These are phyloP conservation scores for Nerophis ophidion DNA, from an alignment of 2,113 vertebrate genomes.

Conservation along the genomic window DNA sequence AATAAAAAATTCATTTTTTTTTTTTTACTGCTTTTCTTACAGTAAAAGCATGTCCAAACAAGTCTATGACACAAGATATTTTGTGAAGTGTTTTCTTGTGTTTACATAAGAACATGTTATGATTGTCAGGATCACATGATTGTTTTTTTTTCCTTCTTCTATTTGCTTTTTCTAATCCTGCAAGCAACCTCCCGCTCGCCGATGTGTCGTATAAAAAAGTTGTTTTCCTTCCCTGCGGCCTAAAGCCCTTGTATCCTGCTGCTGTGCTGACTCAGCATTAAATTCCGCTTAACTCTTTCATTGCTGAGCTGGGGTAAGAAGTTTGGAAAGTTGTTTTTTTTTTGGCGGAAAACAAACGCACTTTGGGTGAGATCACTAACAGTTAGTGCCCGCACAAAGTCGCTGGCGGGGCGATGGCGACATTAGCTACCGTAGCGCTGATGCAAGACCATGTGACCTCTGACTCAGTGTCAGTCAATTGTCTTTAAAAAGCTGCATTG, in stretches of 20 bases:
- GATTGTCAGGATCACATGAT: too few relatives aligned
- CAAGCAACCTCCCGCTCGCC: not conserved
- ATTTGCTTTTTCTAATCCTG: not conserved
- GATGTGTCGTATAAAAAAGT: not conserved
- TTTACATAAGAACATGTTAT: too few relatives aligned
- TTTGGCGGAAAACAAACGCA: not conserved
- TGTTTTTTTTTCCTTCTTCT: too few relatives aligned
- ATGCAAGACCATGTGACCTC: too few relatives aligned
- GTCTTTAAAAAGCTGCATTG: too few relatives aligned
- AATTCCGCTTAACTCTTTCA: conserved; percentile 21
- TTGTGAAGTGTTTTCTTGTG: too few relatives aligned
- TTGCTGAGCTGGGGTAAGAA: not conserved
- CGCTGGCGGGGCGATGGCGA: too few relatives aligned
- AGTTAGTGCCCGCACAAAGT: too few relatives aligned
- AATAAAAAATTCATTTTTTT: not conserved
- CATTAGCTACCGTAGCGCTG: too few relatives aligned
- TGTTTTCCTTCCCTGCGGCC: conserved; percentile 19
- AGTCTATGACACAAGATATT: too few relatives aligned
- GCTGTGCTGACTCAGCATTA: conserved; percentile 49
- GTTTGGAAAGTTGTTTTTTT: not conserved
- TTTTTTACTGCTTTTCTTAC: not conserved
- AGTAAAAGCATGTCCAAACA: not conserved
- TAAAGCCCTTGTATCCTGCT: conserved; percentile 27
- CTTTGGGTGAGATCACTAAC: not conserved
- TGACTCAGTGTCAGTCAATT: too few relatives aligned